phyloP scores from a whole-genome alignment of 2,113 vertebrate genomes.

The Sceloporus undulatus region DNA sequence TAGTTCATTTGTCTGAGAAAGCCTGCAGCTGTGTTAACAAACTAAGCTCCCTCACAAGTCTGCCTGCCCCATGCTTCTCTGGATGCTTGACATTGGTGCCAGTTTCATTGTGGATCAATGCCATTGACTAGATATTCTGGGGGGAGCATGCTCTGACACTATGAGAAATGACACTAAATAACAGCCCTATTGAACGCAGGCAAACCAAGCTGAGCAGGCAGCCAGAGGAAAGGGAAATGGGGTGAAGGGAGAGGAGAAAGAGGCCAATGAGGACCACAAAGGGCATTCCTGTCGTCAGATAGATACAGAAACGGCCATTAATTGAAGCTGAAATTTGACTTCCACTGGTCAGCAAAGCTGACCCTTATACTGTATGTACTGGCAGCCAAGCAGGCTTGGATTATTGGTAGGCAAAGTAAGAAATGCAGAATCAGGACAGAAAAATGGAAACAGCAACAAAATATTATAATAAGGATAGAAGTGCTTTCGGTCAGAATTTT shows the following conservation, averaged over 20 bases:
- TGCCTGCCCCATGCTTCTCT: neutral
- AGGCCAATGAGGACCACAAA: neutral
- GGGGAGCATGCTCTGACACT: conserved; percentile 37
- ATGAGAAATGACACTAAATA: conserved; percentile 45
- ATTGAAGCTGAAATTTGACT: neutral
- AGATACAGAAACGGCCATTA: neutral
- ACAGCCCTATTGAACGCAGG: conserved; percentile 30
- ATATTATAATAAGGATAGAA: neutral
- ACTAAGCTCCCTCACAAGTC: neutral
- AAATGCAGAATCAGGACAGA: neutral
- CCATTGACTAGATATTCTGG: conserved; percentile 22
- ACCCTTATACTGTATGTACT: no score
- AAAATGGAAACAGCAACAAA: neutral
- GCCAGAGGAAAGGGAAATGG: neutral
- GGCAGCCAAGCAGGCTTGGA: neutral
- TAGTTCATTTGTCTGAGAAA: neutral
- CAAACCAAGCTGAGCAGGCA: neutral
- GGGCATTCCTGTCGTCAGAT: neutral
- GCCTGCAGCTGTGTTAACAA: neutral
- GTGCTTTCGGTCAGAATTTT: neutral
- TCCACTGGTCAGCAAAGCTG: neutral
- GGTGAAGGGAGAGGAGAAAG: neutral
- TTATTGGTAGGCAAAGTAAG: neutral
- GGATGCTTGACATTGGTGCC: conserved; percentile 17
- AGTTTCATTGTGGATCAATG: conserved; percentile 37